phyloP scores from a whole-genome alignment of 2,113 vertebrate species.

The Rhinogobius similis region DNA sequence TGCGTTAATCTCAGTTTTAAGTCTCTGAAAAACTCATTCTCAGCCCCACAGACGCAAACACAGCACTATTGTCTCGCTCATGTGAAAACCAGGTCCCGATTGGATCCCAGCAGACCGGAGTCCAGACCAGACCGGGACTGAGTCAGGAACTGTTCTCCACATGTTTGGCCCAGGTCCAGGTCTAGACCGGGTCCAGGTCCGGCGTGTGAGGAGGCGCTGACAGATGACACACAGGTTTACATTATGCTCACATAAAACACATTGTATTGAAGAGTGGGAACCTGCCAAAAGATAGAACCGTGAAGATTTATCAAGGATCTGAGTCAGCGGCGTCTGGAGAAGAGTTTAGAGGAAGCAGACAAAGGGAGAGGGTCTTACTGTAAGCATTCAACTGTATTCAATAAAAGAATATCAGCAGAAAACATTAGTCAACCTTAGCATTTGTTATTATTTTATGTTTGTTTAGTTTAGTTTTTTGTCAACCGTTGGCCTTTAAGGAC shows the following conservation, averaged over 20 bases:
- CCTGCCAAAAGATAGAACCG: background rate
- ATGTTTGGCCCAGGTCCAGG: background rate
- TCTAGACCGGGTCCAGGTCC: background rate
- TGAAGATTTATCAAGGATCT: background rate
- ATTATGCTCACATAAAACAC: background rate
- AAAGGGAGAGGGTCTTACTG: background rate
- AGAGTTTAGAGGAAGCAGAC: background rate
- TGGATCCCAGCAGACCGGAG: background rate
- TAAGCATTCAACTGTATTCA: too few relatives aligned
- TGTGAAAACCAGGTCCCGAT: background rate
- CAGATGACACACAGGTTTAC: constrained; percentile 1
- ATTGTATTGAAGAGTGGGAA: background rate
- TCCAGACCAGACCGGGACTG: background rate
- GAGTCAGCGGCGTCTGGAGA: background rate
- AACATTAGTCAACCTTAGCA: too few relatives aligned
- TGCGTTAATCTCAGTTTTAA: too few relatives aligned
- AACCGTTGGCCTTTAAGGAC: too few relatives aligned
- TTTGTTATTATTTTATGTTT: too few relatives aligned
- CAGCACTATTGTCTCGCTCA: background rate
- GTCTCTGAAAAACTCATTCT: background rate
- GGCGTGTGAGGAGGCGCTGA: background rate
- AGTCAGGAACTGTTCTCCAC: constrained; percentile 1
- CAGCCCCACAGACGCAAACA: background rate
- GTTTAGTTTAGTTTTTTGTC: too few relatives aligned
- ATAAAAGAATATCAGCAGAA: too few relatives aligned